Evolutionary conservation across 1,140 invertebrate genomes (phyloP).

Genomic region (Pachypeltis micranthus): DNA sequence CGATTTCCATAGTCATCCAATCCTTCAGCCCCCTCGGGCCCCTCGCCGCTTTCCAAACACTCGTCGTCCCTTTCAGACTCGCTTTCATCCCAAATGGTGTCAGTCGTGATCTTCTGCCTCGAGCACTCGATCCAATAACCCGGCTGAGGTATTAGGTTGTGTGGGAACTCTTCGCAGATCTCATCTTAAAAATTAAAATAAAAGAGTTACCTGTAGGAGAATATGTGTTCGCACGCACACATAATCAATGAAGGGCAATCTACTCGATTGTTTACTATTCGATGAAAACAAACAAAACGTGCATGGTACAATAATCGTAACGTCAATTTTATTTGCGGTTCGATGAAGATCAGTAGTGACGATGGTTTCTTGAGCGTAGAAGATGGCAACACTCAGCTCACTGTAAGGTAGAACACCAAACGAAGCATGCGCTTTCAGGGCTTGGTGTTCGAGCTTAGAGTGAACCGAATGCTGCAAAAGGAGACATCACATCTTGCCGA

Average conservation of each 20-base stretch:
- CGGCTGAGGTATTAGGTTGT: constrained; percentile 76
- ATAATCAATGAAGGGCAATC: too few relatives aligned
- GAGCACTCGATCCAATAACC: constrained; percentile 95
- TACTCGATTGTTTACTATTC: too few relatives aligned
- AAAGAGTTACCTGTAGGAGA: background rate
- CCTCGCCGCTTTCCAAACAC: constrained; percentile 34
- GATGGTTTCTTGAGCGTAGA: background rate
- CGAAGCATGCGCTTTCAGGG: constrained; percentile 46
- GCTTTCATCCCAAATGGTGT: constrained; percentile 75
- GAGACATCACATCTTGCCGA: background rate
- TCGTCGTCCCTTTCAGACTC: constrained; percentile 62
- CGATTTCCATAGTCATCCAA: constrained; percentile 13
- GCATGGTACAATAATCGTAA: too few relatives aligned
- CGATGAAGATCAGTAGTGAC: background rate
- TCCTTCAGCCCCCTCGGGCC: constrained; percentile 20
- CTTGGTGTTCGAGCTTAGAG: constrained; percentile 81
- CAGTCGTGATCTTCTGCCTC: constrained; percentile 68
- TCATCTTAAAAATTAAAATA: constrained; percentile 52
- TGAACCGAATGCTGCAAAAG: constrained; percentile 41
- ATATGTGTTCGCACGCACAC: too few relatives aligned
- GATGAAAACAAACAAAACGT: too few relatives aligned
- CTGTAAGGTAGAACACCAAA: constrained; percentile 86
- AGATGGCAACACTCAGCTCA: constrained; percentile 46
- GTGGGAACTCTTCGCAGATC: constrained; percentile 83
- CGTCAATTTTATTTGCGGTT: too few relatives aligned